Conservation (phyloP, 2,113 vertebrate species). For the Pheucticus melanocephalus region DNA sequence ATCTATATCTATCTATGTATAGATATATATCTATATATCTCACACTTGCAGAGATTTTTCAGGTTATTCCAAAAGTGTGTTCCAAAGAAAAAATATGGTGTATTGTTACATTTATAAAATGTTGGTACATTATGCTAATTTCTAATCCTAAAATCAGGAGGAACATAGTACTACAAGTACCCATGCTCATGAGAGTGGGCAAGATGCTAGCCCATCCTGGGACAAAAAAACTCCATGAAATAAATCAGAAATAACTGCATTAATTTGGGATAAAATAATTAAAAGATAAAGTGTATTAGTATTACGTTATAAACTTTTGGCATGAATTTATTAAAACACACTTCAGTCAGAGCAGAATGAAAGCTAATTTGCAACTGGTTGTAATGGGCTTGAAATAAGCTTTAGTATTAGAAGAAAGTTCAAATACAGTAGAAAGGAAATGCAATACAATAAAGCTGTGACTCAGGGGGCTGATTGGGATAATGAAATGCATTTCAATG, state of each 20-base stretch:
- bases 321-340: slow-evolving; percentile 64
- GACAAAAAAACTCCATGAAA: slow-evolving; percentile 15
- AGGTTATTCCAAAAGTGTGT: not conserved
- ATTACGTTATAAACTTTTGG: slow-evolving; percentile 54
- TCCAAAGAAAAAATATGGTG: not conserved
- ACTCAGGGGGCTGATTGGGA: slow-evolving; percentile 50
- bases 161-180: not conserved
- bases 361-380: slow-evolving; percentile 64
- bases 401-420: slow-evolving; percentile 58
- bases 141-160: not conserved
- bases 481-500: slow-evolving; percentile 67
- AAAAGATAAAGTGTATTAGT: slow-evolving; percentile 51
- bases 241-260: slow-evolving; percentile 49
- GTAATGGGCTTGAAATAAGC: slow-evolving; percentile 51
- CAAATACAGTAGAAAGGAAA: slow-evolving; percentile 60
- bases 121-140: not conserved
- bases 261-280: slow-evolving; percentile 56
- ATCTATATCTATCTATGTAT: no score
- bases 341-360: slow-evolving; percentile 45
- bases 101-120: not conserved
- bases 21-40: no score
- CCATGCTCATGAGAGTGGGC: not conserved
- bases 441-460: slow-evolving; percentile 62
- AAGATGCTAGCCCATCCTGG: not conserved
- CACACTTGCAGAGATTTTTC: not conserved